Evolutionary conservation across 2,888 invertebrate species (phyloP), one percentile per base, ranked within the genome.

Genomic region (Pterobdella sp.): DNA sequence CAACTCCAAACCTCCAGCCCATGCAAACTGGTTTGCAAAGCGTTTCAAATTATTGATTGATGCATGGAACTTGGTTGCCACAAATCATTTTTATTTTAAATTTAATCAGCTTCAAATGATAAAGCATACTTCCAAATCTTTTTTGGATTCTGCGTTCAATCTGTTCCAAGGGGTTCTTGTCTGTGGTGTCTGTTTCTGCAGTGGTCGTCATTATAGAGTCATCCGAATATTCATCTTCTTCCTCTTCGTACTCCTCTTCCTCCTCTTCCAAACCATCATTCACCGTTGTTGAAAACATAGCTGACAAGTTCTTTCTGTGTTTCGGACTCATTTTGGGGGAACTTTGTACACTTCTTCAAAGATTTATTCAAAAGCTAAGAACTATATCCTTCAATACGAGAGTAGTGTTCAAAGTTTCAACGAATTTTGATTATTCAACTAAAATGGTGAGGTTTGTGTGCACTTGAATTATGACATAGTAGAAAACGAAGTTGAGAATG

Each of bases 81-180:
- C n/a, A n/a, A n/a, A n/a, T n/a, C n/a, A n/a, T n/a, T n/a, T n/a
- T n/a, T n/a, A n/a, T n/a, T n/a, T n/a, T n/a, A n/a, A n/a, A n/a
- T n/a, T n/a, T n/a, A n/a, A n/a, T n/a, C n/a, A n/a, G n/a, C n/a
- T n/a, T n/a, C n/a, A n/a, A n/a, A n/a, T n/a, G n/a, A n/a, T n/a
- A n/a, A n/a, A n/a, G n/a, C 71, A 63, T 35, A 71, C 71, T 63
- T 60, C 63, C 63, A 37, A 71, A 71, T 71, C 34, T 69, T 42
- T 69, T 18, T 29, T 52, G n/a, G 26, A 69, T 69, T 29, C 32
- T 60, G 26, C 32, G 36, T 32, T 63, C 71, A 14, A 71, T 34
- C 56, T 56, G 32, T 35, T 35, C 60, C 31, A 71, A n/a, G 4
- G 71, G 60, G 36, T 63, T 71, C 71, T 31, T 71, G 14, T 71